Evolutionary conservation across 2,113 vertebrate species (phyloP), one percentile per base, ranked within the genome.

Genomic region (Polypterus senegalus): DNA sequence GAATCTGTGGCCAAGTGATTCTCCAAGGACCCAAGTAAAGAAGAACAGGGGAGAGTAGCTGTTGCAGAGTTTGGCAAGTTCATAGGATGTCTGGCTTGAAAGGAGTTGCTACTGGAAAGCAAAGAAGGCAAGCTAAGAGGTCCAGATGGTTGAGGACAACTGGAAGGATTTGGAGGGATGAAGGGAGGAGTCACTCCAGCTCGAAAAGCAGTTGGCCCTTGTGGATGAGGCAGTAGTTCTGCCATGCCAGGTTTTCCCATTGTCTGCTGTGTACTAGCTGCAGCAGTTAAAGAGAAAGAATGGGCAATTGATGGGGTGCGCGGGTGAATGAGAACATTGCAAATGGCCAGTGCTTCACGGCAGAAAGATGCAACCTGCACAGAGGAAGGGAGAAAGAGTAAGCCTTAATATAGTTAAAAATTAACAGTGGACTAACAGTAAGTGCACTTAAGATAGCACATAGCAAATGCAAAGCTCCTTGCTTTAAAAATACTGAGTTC

Each of bases 291-390:
- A 0, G 88, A 71, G 47, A 89, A 69, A 3, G 87, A 78, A n/a
- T 86, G 76, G 46, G 82, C 75, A 27, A 91, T 73, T 47, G 88
- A 84, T 47, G 86, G 88, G 3, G 76, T 78, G 4, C 91, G 88
- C 1, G 92, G 88, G 55, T 93, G 92, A n/a, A 89, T 81, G 4
- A 93, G 70, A 27, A 85, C 71, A 63, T 88, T 88, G 68, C 91
- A 93, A 66, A 88, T 69, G 10, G 87, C 84, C 61, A 91, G 66
- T 0, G 92, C 89, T 71, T 94, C 91, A 0, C 76, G 61, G 47
- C 91, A 94, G 71, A 93, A 94, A 3, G 88, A 78, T 0, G 91
- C 89, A 6, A 93, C 91, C 92, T 94, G 60, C n/a, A 56, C n/a
- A 9, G 2, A 27, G 1, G 6, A 9, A 57, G 9, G 46, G 3